Conservation (phyloP, 2,113 vertebrate genomes). For the Anseranas semipalmata region DNA sequence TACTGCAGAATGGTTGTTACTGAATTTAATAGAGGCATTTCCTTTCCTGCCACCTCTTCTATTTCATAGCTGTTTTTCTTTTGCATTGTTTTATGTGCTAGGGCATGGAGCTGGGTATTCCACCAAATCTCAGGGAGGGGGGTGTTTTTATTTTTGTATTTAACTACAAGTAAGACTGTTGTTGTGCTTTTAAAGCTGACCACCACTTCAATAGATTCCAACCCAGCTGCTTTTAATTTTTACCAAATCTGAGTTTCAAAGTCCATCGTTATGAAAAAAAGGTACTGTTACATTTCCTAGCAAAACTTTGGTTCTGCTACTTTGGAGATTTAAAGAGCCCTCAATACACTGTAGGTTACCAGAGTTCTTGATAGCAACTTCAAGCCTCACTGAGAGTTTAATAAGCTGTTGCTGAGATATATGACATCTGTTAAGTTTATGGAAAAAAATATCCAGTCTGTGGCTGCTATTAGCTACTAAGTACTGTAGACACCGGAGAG, state of each 20-base stretch:
- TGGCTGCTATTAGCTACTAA: not conserved
- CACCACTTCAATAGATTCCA: not conserved
- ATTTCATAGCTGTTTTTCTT: not conserved
- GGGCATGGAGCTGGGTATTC: not conserved
- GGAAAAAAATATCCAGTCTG: not conserved
- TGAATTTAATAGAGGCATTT: not conserved
- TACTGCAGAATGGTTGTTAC: not conserved
- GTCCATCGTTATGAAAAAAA: not conserved
- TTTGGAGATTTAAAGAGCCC: not conserved
- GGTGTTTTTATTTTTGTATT: not conserved
- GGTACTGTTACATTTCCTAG: not conserved
- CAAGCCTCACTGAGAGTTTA: constrained; percentile 8
- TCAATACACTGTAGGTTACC: not conserved
- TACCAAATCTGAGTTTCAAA: not conserved
- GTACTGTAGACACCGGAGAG: not conserved
- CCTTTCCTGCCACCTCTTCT: not conserved
- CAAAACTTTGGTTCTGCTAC: not conserved
- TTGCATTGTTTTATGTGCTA: not conserved
- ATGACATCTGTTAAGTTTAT: not conserved
- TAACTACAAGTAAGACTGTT: not conserved
- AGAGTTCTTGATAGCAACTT: not conserved
- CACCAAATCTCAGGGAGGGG: not conserved
- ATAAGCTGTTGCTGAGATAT: constrained; percentile 36
- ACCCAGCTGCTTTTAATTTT: not conserved
- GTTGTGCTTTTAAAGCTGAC: not conserved